Conservation (phyloP, 2,888 invertebrate species). For the Ametastegia equiseti region DNA sequence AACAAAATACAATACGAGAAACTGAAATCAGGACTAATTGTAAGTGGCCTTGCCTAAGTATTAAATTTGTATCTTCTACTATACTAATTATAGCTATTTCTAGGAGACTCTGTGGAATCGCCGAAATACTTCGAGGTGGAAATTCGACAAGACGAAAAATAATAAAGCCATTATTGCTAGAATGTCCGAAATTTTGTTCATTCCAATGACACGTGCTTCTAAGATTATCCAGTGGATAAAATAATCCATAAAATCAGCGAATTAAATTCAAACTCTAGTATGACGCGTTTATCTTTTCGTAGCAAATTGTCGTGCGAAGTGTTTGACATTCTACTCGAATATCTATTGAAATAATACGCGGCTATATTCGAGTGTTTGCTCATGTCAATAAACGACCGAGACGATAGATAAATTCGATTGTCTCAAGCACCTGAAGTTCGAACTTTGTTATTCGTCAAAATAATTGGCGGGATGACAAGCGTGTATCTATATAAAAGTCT, state of each 20-base stretch:
- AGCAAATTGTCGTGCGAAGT: not conserved
- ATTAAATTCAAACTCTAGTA: not conserved
- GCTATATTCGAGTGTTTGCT: not conserved
- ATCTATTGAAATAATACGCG: not conserved
- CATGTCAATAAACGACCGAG: not conserved
- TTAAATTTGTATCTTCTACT: too few species aligned
- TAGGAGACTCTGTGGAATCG: too few species aligned
- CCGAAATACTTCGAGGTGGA: too few species aligned
- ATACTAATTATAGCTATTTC: too few species aligned
- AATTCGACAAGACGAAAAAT: too few species aligned
- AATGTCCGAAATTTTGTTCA: too few species aligned
- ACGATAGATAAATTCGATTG: not conserved
- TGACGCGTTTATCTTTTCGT: not conserved
- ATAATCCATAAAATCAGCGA: not conserved
- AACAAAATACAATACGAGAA: too few species aligned
- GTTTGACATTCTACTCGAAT: not conserved
- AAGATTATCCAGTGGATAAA: too few species aligned
- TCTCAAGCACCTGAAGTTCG: not conserved
- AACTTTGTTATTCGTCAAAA: not conserved
- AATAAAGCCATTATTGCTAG: too few species aligned
- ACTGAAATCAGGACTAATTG: too few species aligned
- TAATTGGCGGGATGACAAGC: not conserved
- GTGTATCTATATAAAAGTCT: not conserved
- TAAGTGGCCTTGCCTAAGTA: too few species aligned
- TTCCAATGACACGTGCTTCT: too few species aligned